Evolutionary conservation across 2,888 invertebrate genomes (phyloP).

Genomic region (Eristalinus sepulchralis): DNA sequence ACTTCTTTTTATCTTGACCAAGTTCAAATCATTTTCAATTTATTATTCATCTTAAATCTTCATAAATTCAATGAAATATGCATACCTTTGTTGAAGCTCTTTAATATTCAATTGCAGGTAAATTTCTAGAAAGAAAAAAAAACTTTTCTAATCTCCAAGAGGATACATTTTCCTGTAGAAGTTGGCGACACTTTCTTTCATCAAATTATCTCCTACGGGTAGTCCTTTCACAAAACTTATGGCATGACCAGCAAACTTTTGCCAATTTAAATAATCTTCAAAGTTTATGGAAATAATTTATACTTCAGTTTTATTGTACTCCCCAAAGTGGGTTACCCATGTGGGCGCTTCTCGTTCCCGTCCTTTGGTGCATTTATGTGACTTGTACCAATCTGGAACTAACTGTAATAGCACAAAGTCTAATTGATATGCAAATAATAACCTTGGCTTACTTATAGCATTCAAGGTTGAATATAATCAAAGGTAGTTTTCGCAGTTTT

Average conservation of each 20-base stretch:
- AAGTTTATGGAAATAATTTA: constrained; percentile 43
- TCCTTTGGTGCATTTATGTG: background rate
- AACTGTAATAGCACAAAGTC: too few relatives aligned
- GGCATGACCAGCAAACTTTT: constrained; percentile 32
- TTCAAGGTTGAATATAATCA: background rate
- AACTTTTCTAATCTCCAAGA: constrained; percentile 28
- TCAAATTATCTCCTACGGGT: background rate
- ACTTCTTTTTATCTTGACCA: too few relatives aligned
- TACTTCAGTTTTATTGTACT: background rate
- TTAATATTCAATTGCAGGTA: constrained; percentile 38
- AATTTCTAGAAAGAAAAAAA: background rate
- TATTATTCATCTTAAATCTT: constrained; percentile 38
- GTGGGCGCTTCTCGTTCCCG: background rate
- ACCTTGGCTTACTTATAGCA: background rate
- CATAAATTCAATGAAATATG: background rate
- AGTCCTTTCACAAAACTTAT: constrained; percentile 19
- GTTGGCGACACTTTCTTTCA: background rate
- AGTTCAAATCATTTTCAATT: constrained; percentile 50
- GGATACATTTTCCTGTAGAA: background rate
- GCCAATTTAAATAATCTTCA: constrained; percentile 52
- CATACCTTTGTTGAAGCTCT: background rate
- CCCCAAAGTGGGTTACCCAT: background rate
- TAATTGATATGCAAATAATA: background rate
- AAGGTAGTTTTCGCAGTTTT: background rate
- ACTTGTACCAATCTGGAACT: too few relatives aligned